Evolutionary conservation across 1,140 invertebrate species (phyloP), one percentile per base, ranked within the genome.

Genomic region (Leucophenga varia): DNA sequence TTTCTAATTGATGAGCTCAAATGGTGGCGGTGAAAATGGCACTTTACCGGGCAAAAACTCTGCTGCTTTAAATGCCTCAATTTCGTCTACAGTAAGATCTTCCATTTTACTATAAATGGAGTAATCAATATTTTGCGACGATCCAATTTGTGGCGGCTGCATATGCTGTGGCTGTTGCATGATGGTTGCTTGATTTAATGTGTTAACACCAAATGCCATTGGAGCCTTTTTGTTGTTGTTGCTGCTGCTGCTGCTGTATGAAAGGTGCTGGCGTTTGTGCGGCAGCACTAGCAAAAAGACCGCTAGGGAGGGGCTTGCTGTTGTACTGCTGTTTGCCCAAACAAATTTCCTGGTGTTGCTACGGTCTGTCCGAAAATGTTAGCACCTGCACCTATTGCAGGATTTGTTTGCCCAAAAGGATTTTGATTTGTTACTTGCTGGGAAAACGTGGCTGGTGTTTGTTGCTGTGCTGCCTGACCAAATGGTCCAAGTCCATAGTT

Each of bases 1-100:
- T 35, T 18, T 16, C 17, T 51, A 52, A 42, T 52, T 41, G 13
- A 54, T 41, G 17, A 74, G 49, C 32, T 74, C 65, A 10, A 54
- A 44, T 10, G 72, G 64, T 9, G 72, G 72, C 5, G 72, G 67
- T 18, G 56, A 57, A 4, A 58, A 59, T 9, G 72, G 72, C 35
- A 75, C 48, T 22, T 57, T 52, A 1, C 64, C 64, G 6, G 57
- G 56, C 6, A 42, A 7, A 46, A 75, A 75, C 12, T 47, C 43
- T 1, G 59, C 57, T 1, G 67, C 56, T 40, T 73, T 73, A 20
- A 75, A 75, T 5, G 67, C 64, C 20, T 71, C 59, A 16, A 75
- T 64, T 41, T 73, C 64, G 22, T 57, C 70, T 2, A 54, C 13
- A 1, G 53, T 58, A 8, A 75, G 37, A 20, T 67, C 55, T 19